Conservation (phyloP, 1,140 invertebrate species). For the Atta cephalotes region DNA sequence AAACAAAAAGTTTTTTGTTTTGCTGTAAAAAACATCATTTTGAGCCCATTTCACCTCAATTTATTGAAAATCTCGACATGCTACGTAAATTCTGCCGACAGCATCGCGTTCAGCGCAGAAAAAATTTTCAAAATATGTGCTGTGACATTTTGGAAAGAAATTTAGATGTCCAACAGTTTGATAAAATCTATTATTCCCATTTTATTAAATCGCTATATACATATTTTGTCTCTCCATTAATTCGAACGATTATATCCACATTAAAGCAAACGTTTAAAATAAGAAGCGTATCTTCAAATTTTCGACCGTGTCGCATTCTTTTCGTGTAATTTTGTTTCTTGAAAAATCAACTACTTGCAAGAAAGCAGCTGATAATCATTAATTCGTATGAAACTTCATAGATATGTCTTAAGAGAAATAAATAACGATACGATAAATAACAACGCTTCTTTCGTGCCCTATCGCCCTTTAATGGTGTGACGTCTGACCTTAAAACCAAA, state of each 20-base stretch:
- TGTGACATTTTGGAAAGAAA: too few species aligned
- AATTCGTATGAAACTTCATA: constrained; percentile 4
- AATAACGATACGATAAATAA: constrained; percentile 22
- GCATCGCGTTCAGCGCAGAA: too few species aligned
- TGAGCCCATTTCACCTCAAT: too few species aligned
- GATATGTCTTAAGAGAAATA: constrained; percentile 5
- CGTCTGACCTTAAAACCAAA: constrained; percentile 52
- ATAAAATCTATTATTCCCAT: not conserved
- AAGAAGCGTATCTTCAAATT: not conserved
- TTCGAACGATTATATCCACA: not conserved
- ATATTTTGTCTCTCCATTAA: not conserved
- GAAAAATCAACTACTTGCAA: not conserved
- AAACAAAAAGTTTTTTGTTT: too few species aligned
- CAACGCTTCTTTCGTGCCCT: not conserved
- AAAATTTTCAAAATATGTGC: too few species aligned
- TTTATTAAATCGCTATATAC: not conserved
- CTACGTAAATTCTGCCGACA: too few species aligned
- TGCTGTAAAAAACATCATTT: too few species aligned
- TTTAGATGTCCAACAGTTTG: too few species aligned
- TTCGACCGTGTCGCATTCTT: not conserved
- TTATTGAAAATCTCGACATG: too few species aligned
- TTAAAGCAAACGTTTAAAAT: not conserved
- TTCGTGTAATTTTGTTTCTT: not conserved
- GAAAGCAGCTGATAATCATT: not conserved
- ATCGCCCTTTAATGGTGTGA: constrained; percentile 31